Conservation (phyloP, 2,888 invertebrate species). For the Orthosia incerta region DNA sequence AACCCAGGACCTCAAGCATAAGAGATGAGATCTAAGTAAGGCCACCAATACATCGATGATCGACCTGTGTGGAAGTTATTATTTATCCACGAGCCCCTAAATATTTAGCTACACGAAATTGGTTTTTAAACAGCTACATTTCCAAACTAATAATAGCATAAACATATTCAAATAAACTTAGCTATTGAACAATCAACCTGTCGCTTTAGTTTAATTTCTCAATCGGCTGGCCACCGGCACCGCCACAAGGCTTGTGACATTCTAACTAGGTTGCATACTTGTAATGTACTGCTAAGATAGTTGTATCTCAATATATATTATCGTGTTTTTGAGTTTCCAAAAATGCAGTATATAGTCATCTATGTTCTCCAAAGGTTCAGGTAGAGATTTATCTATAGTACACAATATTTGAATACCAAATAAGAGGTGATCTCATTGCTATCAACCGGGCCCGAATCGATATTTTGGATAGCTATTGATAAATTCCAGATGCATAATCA, state of each 20-base stretch:
- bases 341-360: neutral
- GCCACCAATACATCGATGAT: no score
- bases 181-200: conserved; percentile 46
- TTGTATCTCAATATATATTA: conserved; percentile 13
- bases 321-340: neutral
- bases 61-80: no score
- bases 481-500: no score
- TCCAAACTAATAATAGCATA: neutral
- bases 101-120: no score
- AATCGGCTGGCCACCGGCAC: conserved; percentile 23
- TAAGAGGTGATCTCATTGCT: neutral
- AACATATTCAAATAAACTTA: conserved; percentile 9
- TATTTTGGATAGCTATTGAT: neutral
- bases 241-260: conserved; percentile 34
- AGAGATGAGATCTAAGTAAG: no score
- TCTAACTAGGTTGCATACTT: conserved; percentile 37
- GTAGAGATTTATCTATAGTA: neutral
- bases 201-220: conserved; percentile 40
- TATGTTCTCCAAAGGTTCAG: neutral
- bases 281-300: conserved; percentile 13
- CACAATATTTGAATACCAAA: no score
- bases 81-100: no score
- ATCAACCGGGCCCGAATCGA: neutral
- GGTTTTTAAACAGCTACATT: no score
- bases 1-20: no score